phyloP scores from a whole-genome alignment of 2,888 invertebrate genomes.

The Tenthredo distinguenda region DNA sequence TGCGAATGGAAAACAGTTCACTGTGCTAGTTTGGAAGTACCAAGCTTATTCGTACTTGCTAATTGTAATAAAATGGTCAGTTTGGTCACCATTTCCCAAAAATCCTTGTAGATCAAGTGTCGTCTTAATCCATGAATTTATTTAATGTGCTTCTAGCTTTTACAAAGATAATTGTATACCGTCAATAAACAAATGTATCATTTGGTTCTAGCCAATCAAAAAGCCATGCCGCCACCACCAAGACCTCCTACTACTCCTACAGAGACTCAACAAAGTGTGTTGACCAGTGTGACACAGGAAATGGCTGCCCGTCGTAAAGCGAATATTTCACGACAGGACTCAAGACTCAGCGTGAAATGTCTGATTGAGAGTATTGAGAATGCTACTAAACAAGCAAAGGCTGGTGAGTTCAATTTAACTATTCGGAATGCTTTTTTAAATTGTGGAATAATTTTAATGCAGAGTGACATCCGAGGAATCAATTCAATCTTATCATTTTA shows the following conservation, averaged over 20 bases:
- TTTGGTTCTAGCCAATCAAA: slow-evolving; percentile 71
- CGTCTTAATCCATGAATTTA: slow-evolving; percentile 17
- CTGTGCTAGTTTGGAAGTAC: slow-evolving; percentile 56
- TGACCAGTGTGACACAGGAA: slow-evolving; percentile 81
- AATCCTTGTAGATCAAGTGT: slow-evolving; percentile 23
- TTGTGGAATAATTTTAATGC: not conserved
- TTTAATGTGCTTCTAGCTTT: slow-evolving; percentile 39
- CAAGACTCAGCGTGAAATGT: slow-evolving; percentile 92
- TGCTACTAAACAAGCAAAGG: slow-evolving; percentile 87
- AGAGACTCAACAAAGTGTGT: slow-evolving; percentile 80
- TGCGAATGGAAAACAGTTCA: slow-evolving; percentile 52
- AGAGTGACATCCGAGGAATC: not conserved
- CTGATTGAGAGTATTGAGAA: slow-evolving; percentile 96
- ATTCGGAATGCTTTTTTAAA: slow-evolving; percentile 69
- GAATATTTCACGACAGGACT: slow-evolving; percentile 83
- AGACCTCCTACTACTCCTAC: slow-evolving; percentile 76
- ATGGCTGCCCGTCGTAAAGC: slow-evolving; percentile 81
- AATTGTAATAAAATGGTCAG: slow-evolving; percentile 50
- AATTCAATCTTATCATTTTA: not conserved
- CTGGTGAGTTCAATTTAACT: slow-evolving; percentile 71
- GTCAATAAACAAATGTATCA: not conserved
- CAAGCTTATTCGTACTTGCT: slow-evolving; percentile 50
- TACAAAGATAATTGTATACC: not conserved
- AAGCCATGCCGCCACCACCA: slow-evolving; percentile 71
- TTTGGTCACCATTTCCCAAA: not conserved